Evolutionary conservation across 2,797 vertebrate genomes (phyloP), one percentile per base, ranked within the genome.

Genomic region (Coregonus sp.): DNA sequence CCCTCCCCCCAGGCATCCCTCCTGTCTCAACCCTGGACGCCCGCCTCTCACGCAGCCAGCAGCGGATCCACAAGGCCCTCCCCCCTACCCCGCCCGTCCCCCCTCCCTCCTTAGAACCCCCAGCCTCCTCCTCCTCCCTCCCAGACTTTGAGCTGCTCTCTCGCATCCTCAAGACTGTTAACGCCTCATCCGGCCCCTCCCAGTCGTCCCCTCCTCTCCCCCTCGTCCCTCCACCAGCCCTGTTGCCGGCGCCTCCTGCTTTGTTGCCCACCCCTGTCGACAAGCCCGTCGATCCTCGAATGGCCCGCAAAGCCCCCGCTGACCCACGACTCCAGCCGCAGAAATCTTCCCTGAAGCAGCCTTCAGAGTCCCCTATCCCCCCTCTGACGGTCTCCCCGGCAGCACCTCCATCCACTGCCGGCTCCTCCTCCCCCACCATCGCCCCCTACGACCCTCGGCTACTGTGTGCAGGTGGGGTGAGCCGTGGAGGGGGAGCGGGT

Each of bases 131-230:
- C 0, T 70, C 95, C 0, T 29, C 78, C 40, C 90, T 98, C n/a
- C 97, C 97, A 0, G 96, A 98, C 85, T 97, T 98, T 74, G 96
- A 98, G 89, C 94, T 99, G 4, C 90, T 99, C 0, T 97, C 97
- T 0, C 94, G 97, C 9, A 97, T 98, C 51, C 88, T 99, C 50
- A 97, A 99, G 87, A 98, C 96, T 0, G 97, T 98, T 37, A 96
- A 91, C 0, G 92, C 89, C 0, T 85, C 91, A 0, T 93, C 95
- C 40, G 78, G 94, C 74, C 84, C 94, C 0, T 86, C 92, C 70
- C 91, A 91, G 78, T 73, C 88, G 6, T 88, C 89, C n/a, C 40
- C 89, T 86, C 33, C 89, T 81, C 85, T 50, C 72, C 15, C 82
- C 4, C 74, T 85, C 1, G 1, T 15, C 35, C 77, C 56, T 12